These are phyloP conservation scores for Glaucomys volans DNA, from an alignment of 2,113 vertebrate species.

Conservation along the genomic window DNA sequence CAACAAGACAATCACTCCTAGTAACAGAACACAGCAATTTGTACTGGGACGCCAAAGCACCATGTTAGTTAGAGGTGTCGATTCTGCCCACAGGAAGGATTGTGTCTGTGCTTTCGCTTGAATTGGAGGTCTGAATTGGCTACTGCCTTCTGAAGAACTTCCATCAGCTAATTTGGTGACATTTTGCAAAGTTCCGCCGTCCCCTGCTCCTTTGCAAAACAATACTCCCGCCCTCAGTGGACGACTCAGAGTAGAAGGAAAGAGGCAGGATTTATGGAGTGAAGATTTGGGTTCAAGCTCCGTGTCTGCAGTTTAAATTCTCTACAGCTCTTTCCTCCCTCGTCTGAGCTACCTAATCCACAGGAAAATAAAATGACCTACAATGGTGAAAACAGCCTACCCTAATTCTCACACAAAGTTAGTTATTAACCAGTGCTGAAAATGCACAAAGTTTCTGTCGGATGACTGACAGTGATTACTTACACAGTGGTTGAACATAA, in stretches of 20 bases:
- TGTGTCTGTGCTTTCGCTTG: background rate
- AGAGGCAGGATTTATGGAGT: background rate
- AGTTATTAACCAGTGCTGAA: background rate
- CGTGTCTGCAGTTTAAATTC: background rate
- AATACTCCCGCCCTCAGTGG: background rate
- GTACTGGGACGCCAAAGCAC: background rate
- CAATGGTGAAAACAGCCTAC: fast-evolving
- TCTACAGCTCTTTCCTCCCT: background rate
- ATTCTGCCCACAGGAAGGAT: background rate
- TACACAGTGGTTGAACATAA: fast-evolving
- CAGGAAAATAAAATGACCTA: background rate
- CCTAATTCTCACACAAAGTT: background rate
- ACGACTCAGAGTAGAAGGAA: background rate
- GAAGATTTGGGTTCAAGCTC: background rate
- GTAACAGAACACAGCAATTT: background rate
- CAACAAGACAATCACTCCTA: background rate
- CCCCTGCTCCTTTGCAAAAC: background rate
- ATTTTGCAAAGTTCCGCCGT: background rate
- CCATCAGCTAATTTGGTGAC: background rate
- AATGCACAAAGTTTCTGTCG: background rate
- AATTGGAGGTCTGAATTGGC: background rate
- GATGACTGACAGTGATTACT: background rate
- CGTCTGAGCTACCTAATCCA: background rate
- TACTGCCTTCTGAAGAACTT: background rate
- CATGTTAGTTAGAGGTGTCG: fast-evolving